Evolutionary conservation across 2,113 vertebrate genomes (phyloP).

Genomic region (Corapipo altera): DNA sequence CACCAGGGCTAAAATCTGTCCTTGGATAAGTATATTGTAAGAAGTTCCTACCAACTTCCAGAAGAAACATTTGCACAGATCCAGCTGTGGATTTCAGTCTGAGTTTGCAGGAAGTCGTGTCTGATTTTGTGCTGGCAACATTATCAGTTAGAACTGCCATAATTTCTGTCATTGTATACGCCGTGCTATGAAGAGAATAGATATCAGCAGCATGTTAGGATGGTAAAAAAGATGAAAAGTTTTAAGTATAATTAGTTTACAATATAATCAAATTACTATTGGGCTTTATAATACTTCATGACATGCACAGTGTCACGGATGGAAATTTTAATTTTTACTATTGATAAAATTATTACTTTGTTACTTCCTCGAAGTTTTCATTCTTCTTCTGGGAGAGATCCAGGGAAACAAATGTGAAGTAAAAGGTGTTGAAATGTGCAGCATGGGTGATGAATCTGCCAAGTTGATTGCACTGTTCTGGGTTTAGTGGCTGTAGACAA

Average conservation of each 20-base stretch:
- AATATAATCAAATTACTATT: background rate
- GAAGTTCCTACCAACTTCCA: background rate
- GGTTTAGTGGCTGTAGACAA: background rate
- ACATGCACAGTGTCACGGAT: background rate
- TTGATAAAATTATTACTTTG: background rate
- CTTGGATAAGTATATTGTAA: background rate
- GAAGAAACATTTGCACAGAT: background rate
- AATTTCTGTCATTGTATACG: background rate
- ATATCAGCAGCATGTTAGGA: background rate
- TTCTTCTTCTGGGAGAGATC: background rate
- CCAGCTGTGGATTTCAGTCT: background rate
- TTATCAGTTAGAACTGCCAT: background rate
- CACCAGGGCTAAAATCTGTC: background rate
- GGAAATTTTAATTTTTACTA: background rate
- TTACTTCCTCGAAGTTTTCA: background rate
- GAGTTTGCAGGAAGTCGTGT: background rate
- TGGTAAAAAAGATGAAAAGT: background rate
- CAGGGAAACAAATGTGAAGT: background rate
- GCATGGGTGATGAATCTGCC: background rate
- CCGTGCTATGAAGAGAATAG: background rate
- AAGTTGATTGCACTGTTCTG: background rate
- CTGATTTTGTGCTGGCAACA: background rate
- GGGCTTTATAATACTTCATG: background rate
- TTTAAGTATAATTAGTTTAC: background rate
- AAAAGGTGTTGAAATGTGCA: background rate